Percentiles rank a stretch among this genome's conserved stretches.
Evolutionary conservation across 2,113 vertebrate genomes (phyloP).

Genomic region (Marmota monax): DNA sequence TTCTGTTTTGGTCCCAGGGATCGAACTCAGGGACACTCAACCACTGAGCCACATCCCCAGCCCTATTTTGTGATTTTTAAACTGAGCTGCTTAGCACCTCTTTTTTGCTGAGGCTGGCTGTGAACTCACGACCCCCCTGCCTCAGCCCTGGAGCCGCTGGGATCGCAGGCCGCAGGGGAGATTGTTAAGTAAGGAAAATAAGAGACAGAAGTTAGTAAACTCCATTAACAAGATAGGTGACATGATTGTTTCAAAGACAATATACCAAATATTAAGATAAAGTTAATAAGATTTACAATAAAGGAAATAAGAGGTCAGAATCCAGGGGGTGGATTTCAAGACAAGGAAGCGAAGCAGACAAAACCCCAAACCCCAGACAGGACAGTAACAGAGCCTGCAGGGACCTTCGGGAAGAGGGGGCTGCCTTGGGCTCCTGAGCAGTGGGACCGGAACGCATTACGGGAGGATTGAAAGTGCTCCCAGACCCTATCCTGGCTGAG

Average conservation of each 20-base stretch:
- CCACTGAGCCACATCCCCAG: too few relatives aligned
- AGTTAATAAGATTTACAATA: background rate
- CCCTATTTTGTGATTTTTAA: too few relatives aligned
- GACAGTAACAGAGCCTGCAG: background rate
- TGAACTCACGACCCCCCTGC: too few relatives aligned
- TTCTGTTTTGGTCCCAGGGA: too few relatives aligned
- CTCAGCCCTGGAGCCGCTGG: too few relatives aligned
- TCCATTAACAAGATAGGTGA: background rate
- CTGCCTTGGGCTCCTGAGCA: background rate
- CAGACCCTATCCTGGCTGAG: too few relatives aligned
- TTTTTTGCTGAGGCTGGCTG: too few relatives aligned
- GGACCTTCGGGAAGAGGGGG: too few relatives aligned
- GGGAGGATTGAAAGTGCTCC: background rate
- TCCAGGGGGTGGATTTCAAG: background rate
- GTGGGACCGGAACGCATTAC: background rate
- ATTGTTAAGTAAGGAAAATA: background rate
- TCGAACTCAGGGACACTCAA: too few relatives aligned
- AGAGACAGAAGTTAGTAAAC: background rate
- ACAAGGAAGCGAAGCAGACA: background rate
- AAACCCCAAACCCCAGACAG: background rate
- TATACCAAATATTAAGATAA: background rate
- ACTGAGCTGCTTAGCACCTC: too few relatives aligned
- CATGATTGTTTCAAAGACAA: background rate
- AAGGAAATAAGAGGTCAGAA: background rate
- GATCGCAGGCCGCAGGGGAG: background rate